Base-by-base conservation (phyloP, 2,888 invertebrate species). In the Odontomyia ornata region DNA sequence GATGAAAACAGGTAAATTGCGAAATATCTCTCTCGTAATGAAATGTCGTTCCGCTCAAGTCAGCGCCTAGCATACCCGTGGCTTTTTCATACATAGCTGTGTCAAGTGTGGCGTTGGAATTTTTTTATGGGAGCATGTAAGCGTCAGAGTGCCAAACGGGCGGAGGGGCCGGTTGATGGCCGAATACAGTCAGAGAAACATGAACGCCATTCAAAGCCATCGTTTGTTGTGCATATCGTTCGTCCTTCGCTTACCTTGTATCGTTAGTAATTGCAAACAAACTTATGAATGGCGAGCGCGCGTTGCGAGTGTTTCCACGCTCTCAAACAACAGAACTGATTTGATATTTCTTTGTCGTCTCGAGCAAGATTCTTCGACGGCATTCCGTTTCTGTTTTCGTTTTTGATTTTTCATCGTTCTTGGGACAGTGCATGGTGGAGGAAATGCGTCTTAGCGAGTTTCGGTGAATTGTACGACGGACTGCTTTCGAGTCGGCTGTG, bases 231-330 rank as follows among this genome's bases (percentile, higher is more conserved):
- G 72, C 72, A 72, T 60, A 3, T 5, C 57, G 23, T 73, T 36
- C 57, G 73, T 73, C 73, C 73, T 73, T 73, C 73, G 73, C 15
- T 73, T 57, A 57, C 73, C 73, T 72, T 56, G 56, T 21, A 56
- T 23, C 30, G 52, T 52, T n/a, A 18, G 72, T 36, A n/a, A n/a
- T 36, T 11, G 11, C 47, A 9, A 18, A 27, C 30, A 60, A 36
- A 60, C 15, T 73, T 57, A 73, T 73, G 57, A 73, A 73, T 73
- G 73, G 60, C 52, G 72, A 73, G 28, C 73, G 73, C 73, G 72
- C 56, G 43, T 11, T 23, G 47, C 69, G 69, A 46, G 46, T 43
- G 67, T 7, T 7, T 43, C 18, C 21, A n/a, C 43, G 11, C 36
- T 13, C 64, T 36, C 15, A 65, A 36, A 72, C 69, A 25, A n/a